phyloP scores from a whole-genome alignment of 2,797 vertebrate genomes.

The Spinus olivaceus region DNA sequence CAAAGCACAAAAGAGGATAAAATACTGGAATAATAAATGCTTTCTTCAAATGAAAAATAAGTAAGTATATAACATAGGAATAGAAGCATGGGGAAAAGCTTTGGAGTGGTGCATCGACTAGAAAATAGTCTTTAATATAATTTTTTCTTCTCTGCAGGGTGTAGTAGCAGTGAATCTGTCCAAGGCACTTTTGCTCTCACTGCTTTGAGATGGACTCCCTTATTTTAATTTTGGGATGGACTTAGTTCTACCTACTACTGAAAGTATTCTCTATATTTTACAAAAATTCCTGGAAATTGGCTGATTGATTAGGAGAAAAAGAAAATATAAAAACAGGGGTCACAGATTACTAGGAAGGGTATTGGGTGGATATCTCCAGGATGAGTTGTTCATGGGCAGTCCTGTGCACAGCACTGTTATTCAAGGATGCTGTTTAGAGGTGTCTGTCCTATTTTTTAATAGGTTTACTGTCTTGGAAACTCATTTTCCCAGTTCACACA shows the following conservation, averaged over 20 bases:
- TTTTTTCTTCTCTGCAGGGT: not conserved
- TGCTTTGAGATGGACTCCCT: not conserved
- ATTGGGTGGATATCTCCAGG: not conserved
- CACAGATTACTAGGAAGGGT: not conserved
- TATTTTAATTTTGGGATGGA: not conserved
- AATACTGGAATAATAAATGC: not conserved
- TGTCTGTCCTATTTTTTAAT: not conserved
- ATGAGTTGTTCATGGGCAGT: not conserved
- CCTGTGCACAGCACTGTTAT: not conserved
- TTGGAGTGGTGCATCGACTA: rapidly evolving
- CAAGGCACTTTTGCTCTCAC: not conserved
- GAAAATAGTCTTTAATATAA: not conserved
- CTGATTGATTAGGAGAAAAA: not conserved
- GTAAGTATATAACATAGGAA: not conserved
- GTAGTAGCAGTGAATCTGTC: not conserved
- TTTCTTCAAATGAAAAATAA: not conserved
- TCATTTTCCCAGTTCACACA: not conserved
- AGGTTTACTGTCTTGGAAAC: not conserved
- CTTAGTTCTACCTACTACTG: not conserved
- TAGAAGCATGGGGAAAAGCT: not conserved
- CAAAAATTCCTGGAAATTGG: not conserved
- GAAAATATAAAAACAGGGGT: not conserved
- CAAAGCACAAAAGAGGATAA: not conserved
- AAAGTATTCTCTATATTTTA: not conserved
- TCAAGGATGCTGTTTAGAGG: not conserved